Evolutionary conservation across 2,113 vertebrate species (phyloP), one percentile per base, ranked within the genome.

Genomic region (Perccottus glenii): DNA sequence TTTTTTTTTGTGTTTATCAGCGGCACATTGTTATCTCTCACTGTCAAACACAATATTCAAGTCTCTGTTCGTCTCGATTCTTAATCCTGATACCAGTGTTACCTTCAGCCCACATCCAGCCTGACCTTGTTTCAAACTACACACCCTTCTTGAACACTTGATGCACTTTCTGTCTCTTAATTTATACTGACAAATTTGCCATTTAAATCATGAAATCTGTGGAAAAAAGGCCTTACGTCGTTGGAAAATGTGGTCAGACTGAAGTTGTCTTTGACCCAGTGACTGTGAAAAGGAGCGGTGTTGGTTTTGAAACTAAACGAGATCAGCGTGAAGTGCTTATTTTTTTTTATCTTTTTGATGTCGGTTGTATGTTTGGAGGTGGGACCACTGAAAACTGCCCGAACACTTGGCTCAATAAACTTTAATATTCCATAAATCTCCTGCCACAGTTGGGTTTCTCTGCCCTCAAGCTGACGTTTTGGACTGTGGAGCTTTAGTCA

Each of bases 91-190:
- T 85, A 72, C 83, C 81, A 88, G 82, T 86, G 80, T 82, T 52
- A 62, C 60, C 67, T 6, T 16, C 49, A 15, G 15, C 49, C 49
- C 49, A 9, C 44, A 11, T 38, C 53, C 58, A 45, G 63, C 71
- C 8, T 36, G 32, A 2, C 50, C 44, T 57, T 36, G 80, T 72
- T 52, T 68, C 72, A 74, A 93, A 90, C 92, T 92, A 84, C 81
- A 70, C 90, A 91, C 87, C 93, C 90, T 94, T 98, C 96, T 97
- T 98, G 96, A 98, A 96, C 93, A 96, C 96, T 96, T 88, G 84
- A 16, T 95, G 97, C 96, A 99, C 96, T 98, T 99, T 88, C 95
- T 94, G 38, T 95, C 81, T 75, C 70, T 85, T 93, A 86, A 89
- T 85, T 92, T 91, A 90, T 87, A 80, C 79, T 12, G 45, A 32